Percentiles rank a stretch among this genome's conserved stretches.
phyloP scores from a whole-genome alignment of 1,140 invertebrate genomes.

The Trachymyrmex septentrionalis region DNA sequence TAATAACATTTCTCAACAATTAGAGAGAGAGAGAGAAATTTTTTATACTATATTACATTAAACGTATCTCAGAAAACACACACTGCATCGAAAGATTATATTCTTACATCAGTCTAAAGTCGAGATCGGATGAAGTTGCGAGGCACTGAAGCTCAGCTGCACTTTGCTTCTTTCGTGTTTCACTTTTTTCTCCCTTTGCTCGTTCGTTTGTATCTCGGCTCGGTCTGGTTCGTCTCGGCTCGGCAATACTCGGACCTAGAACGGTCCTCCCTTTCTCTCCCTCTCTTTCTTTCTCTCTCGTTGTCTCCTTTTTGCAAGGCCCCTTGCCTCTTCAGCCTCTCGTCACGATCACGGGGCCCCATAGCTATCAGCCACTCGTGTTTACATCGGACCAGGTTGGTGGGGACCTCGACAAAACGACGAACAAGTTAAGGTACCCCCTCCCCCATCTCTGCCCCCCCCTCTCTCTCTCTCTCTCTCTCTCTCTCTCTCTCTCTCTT shows the following conservation, averaged over 20 bases:
- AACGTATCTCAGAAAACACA: not conserved
- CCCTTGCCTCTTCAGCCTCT: conserved; percentile 55
- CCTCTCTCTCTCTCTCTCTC: not conserved
- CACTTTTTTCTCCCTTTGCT: conserved; percentile 77
- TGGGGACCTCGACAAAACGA: conserved; percentile 74
- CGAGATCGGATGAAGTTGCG: conserved; percentile 26
- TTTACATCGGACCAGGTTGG: conserved; percentile 79
- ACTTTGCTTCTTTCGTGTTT: conserved; percentile 81
- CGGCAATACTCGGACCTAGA: conserved; percentile 75
- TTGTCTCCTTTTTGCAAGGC: conserved; percentile 59
- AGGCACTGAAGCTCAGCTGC: conserved; percentile 80
- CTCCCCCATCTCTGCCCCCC: not conserved
- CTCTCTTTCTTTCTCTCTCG: conserved; percentile 47
- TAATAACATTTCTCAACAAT: not conserved
- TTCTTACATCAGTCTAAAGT: not conserved
- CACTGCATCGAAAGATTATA: not conserved
- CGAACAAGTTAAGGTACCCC: conserved; percentile 69
- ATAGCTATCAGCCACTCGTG: conserved; percentile 83
- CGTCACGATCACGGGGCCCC: conserved; percentile 71
- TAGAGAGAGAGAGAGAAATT: not conserved
- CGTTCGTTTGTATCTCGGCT: conserved; percentile 80
- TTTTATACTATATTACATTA: not conserved
- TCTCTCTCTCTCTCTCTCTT: conserved; percentile 5
- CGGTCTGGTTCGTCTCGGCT: conserved; percentile 75
- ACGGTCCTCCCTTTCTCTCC: conserved; percentile 22